phyloP scores from a whole-genome alignment of 2,113 vertebrate genomes.

The Cololabis saira region DNA sequence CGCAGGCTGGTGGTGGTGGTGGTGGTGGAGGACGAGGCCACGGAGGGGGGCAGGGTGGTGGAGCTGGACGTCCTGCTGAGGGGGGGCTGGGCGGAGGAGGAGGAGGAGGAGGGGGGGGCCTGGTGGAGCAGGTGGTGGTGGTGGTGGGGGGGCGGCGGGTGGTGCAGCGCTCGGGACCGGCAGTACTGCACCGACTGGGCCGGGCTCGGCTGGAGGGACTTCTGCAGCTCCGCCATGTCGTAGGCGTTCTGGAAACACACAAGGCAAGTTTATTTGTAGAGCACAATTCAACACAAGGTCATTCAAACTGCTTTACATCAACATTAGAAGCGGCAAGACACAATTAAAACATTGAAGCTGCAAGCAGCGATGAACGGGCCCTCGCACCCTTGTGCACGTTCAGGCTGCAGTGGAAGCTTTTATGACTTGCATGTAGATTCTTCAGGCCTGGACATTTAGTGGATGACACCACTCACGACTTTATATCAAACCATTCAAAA shows the following conservation, averaged over 20 bases:
- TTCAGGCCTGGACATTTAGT: too few species aligned
- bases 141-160: constrained; percentile 67
- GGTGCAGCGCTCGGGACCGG: constrained; percentile 71
- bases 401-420: too few species aligned
- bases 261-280: too few species aligned
- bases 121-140: constrained; percentile 72
- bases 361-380: too few species aligned
- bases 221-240: constrained; percentile 90
- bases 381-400: too few species aligned
- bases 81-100: constrained; percentile 54
- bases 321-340: too few species aligned
- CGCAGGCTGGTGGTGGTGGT: constrained; percentile 68
- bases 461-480: too few species aligned
- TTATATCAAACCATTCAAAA: too few species aligned
- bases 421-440: too few species aligned
- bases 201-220: constrained; percentile 86
- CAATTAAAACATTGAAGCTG: too few species aligned
- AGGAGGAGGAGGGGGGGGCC: constrained; percentile 53
- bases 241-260: constrained; percentile 83
- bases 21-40: constrained; percentile 46
- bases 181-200: constrained; percentile 81
- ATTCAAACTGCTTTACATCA: too few species aligned
- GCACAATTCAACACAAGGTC: too few species aligned
- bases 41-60: constrained; percentile 68
- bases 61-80: constrained; percentile 57